Percentiles rank a stretch among this genome's conserved stretches.
Conservation (phyloP, 2,113 vertebrate species). For the Melanostigma gelatinosum region DNA sequence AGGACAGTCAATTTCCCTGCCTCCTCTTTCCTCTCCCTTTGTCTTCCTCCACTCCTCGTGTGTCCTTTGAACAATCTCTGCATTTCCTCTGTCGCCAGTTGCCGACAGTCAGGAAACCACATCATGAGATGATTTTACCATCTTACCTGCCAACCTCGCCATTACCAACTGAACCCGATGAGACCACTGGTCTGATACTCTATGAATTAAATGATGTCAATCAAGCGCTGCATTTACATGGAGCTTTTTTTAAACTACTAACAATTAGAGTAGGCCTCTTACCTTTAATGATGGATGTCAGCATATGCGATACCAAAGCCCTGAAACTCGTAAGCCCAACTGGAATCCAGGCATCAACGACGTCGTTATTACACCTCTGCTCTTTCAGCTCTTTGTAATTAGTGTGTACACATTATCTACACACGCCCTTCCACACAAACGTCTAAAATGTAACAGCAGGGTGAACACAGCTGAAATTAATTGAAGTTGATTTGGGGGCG, state of each 20-base stretch:
- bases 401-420: not conserved
- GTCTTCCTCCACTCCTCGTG: not conserved
- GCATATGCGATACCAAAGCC: not conserved
- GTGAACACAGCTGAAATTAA: not conserved
- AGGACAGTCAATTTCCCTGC: slow-evolving; percentile 48
- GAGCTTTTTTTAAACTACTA: not conserved
- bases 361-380: not conserved
- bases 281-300: not conserved
- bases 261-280: not conserved
- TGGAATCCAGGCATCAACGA: too few relatives aligned
- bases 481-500: not conserved
- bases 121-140: not conserved
- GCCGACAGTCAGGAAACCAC: not conserved
- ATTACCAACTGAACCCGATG: not conserved
- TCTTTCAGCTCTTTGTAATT: not conserved
- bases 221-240: not conserved
- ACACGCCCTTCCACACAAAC: not conserved
- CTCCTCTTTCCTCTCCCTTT: slow-evolving; percentile 13
- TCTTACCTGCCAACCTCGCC: too few relatives aligned
- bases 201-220: not conserved
- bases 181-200: not conserved
- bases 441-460: not conserved
- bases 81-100: not conserved
- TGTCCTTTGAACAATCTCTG: not conserved
- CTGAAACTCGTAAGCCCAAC: not conserved